Evolutionary conservation across 2,888 invertebrate genomes (phyloP), one percentile per base, ranked within the genome.

Genomic region (Drosophila gaucha): DNA sequence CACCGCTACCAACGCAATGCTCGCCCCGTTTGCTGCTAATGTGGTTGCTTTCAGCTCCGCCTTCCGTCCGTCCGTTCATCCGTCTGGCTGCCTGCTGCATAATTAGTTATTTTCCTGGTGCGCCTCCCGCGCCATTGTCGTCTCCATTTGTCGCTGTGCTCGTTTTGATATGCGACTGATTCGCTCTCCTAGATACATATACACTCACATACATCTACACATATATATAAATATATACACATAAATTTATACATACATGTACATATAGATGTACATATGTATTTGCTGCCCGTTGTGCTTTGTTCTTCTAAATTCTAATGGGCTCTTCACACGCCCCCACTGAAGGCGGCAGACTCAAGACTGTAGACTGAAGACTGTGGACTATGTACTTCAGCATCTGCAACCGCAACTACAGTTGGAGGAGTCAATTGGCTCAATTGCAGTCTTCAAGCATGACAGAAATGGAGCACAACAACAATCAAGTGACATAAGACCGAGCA

Each of bases 371-470:
- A 3, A 26, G 41, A 43, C 43, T 64, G 30, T 30, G 5, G 46
- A 31, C 30, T 46, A n/a, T 16, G 43, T 16, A 8, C 43, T 46
- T 46, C 31, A 83, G 84, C 84, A 86, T 84, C 87, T 86, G 84
- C 64, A 74, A 71, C 78, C 82, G 85, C 72, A 85, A 80, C 85
- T 63, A 78, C 80, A 82, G 80, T 82, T 82, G 80, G 84, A 69
- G 63, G 75, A 82, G 86, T 76, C 86, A 83, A 86, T 88, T 88
- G 86, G 88, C 84, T 88, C 83, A 88, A 84, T 84, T 84, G 85
- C 87, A 84, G 86, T 86, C 82, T 78, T 88, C 86, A 84, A 88
- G 85, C 88, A 87, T 88, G 88, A 84, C 83, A 88, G 88, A 84
- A 84, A 78, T 88, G 70, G 86, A 84, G 80, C 88, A 84, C 65